Base-by-base conservation (phyloP, 37 sponge, comb jelly and placozoan genomes). In the Chondrilla cf. caribensis region DNA sequence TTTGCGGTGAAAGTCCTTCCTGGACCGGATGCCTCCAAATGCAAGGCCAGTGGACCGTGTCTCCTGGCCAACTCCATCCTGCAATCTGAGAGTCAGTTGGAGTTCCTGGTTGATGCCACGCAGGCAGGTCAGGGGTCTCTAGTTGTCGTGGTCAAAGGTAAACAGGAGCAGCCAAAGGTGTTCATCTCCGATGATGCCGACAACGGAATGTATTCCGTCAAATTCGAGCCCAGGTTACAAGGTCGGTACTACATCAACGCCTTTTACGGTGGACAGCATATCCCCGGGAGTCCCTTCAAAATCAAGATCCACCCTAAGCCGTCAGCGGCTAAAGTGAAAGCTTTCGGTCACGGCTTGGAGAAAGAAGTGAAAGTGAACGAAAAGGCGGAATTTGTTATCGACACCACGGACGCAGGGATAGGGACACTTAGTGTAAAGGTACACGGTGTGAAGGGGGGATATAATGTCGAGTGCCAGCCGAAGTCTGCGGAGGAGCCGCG, bases 391-490 rank as follows among this genome's bases (percentile, higher is more conserved):
- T 94, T 94, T 71, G 55, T 79, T 19, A 86, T 94, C 7, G 87
- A 86, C 51, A 91, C 95, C 4, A 82, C 73, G 55, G 70, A 91
- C 60, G 92, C 95, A 58, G 94, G 95, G 4, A 86, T 91, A 51
- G 95, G 95, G 0, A 88, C 89, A 5, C 78, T 94, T 37, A 60
- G 80, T 26, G 84, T 94, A 3, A 79, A 86, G 0, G 87, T 91
- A 17, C 89, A 91, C 38, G 95, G 95, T 19, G 83, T 94, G 24
- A 91, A 91, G 71, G 89, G 84, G 26, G 80, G 81, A 0, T 94
- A 90, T 58, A 88, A 86, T 42, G 79, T 94, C 14, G 82, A 88
- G 15, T 84, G 85, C 14, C 38, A 70, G 0, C 89, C 92, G 4
- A 75, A 42, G 8, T 83, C 64, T 18, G 79, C 78, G 39, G 62